Percentiles rank a stretch among this genome's conserved stretches.
Conservation (phyloP, 1,140 invertebrate species). For the Formica exsecta region DNA sequence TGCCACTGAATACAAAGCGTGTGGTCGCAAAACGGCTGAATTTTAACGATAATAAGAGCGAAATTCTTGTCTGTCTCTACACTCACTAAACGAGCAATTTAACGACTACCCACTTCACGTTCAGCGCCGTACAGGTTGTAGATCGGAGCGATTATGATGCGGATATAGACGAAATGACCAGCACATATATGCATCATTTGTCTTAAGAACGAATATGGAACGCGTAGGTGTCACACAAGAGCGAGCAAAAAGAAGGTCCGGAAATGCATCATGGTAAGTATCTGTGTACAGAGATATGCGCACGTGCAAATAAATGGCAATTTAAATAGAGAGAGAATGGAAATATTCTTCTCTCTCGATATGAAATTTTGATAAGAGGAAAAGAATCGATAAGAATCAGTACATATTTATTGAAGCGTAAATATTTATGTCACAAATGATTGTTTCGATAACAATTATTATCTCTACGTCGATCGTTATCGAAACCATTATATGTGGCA, state of each 20-base stretch:
- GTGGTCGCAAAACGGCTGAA: slow-evolving; percentile 68
- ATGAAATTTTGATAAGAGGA: background rate
- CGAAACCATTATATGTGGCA: background rate
- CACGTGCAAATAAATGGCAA: background rate
- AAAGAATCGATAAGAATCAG: background rate
- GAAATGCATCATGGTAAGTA: slow-evolving; percentile 44
- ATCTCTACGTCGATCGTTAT: background rate
- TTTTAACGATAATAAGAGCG: slow-evolving; percentile 33
- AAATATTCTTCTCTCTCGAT: background rate
- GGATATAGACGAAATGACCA: slow-evolving; percentile 82
- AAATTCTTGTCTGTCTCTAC: slow-evolving; percentile 70
- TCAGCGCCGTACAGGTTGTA: slow-evolving; percentile 81
- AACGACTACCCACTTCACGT: slow-evolving; percentile 83
- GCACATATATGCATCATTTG: slow-evolving; percentile 79
- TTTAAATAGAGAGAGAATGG: background rate
- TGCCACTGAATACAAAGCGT: slow-evolving; percentile 57
- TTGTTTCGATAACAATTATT: background rate
- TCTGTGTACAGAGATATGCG: background rate
- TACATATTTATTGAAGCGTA: background rate
- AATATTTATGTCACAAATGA: background rate
- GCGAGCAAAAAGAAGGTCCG: slow-evolving; percentile 60
- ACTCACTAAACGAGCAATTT: slow-evolving; percentile 72
- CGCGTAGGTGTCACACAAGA: slow-evolving; percentile 68
- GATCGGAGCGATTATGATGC: slow-evolving; percentile 80
- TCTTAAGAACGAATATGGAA: slow-evolving; percentile 75